Evolutionary conservation across 2,797 vertebrate genomes (phyloP), one percentile per base, ranked within the genome.

Genomic region (Galaxias olidus): DNA sequence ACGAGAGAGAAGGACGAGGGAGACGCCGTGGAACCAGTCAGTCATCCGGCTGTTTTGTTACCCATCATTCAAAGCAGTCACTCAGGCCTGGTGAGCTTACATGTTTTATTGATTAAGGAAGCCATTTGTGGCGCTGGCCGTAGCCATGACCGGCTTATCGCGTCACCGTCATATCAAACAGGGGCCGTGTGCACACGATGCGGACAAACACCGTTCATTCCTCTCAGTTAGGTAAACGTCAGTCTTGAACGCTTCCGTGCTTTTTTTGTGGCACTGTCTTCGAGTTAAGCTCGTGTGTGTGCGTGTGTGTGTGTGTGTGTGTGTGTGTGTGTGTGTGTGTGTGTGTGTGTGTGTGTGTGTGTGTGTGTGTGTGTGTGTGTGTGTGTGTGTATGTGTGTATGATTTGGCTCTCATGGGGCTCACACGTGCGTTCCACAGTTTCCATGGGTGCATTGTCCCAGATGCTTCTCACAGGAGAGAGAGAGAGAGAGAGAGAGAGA

Each of bases 361-460:
- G 41, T 52, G 30, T 69, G 65, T 64, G 65, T 48, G 13, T 67
- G 74, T 76, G 52, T 49, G 30, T 57, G 60, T 40, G 63, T 17
- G 55, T 48, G 45, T 51, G 18, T 52, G 42, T 46, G 45, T 66
- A 65, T 65, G 61, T 56, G 19, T 67, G 71, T 74, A 77, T 80
- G 75, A 81, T 68, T 42, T 42, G 53, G 42, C 53, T 83, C 86
- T 63, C 60, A 10, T 1, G 74, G 64, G 77, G 78, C 59, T 48
- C 67, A 42, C 69, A 30, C 30, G 59, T 80, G 62, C 80, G 74
- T 83, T 71, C 77, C 78, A 72, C 76, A 63, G 74, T 73, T 73
- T 84, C 69, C 65, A 58, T 71, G 75, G 74, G 72, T 65, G 63
- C 71, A 53, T 55, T 64, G 57, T 74, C 81, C 72, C 83, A 88